A percentile compares a stretch with the other conserved stretches of the same genome.
Evolutionary conservation across 2,113 vertebrate species (phyloP).

Genomic region (Syrmaticus mikado): DNA sequence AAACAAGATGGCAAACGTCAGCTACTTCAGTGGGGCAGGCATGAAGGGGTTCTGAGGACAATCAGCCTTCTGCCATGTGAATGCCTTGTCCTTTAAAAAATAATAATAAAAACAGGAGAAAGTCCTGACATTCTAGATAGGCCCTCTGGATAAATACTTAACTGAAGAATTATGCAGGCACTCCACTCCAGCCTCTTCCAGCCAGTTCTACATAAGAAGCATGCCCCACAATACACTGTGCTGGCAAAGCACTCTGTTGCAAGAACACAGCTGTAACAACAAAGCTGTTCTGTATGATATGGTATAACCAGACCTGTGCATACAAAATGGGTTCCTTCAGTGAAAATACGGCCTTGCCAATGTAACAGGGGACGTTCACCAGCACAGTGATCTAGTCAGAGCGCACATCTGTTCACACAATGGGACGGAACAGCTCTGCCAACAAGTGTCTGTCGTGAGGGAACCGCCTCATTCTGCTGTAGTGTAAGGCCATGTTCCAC

Average conservation of each 20-base stretch:
- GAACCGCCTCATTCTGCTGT: constrained; percentile 24
- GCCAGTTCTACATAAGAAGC: neutral
- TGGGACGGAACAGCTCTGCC: constrained; percentile 36
- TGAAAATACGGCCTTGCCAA: neutral
- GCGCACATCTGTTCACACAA: constrained; percentile 53
- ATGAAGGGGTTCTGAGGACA: neutral
- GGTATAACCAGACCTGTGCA: neutral
- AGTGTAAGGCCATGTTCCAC: neutral
- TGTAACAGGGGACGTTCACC: neutral
- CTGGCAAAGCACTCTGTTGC: neutral
- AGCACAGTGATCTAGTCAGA: neutral
- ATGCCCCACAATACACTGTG: neutral
- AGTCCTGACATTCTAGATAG: neutral
- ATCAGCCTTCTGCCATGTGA: neutral
- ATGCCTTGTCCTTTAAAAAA: neutral
- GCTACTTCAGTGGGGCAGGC: neutral
- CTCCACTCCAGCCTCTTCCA: neutral
- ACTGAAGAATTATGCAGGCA: neutral
- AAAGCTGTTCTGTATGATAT: neutral
- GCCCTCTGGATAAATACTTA: neutral
- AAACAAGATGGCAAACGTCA: constrained; percentile 30
- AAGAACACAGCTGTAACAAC: constrained; percentile 18
- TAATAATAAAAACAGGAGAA: neutral
- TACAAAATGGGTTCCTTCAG: neutral
- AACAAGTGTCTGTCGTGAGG: constrained; percentile 20